Conservation (phyloP, 1,140 invertebrate species). For the Capitella teleta region DNA sequence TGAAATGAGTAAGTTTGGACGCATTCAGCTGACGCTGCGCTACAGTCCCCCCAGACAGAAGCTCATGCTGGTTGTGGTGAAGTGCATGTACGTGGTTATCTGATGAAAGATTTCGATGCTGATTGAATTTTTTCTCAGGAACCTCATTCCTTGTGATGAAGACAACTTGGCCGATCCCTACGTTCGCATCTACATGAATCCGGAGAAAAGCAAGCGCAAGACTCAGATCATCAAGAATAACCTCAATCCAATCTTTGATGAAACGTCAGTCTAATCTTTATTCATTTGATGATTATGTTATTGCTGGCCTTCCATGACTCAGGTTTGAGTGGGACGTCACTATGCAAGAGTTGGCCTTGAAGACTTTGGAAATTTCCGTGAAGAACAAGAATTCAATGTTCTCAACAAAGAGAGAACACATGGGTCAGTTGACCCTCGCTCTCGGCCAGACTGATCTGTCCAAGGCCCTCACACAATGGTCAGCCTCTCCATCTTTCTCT, state of each 20-base stretch:
- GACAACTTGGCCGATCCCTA: conserved; percentile 86
- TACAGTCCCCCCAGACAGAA: conserved; percentile 72
- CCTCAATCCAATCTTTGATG: conserved; percentile 81
- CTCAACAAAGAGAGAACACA: conserved; percentile 25
- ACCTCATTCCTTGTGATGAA: conserved; percentile 74
- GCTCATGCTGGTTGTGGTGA: conserved; percentile 71
- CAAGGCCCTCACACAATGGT: conserved; percentile 34
- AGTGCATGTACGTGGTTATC: conserved; percentile 62
- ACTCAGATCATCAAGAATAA: conserved; percentile 67
- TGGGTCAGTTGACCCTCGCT: conserved; percentile 27
- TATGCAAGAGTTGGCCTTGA: conserved; percentile 17
- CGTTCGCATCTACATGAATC: conserved; percentile 82
- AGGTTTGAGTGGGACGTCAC: conserved; percentile 35
- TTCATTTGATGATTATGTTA: background rate
- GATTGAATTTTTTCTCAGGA: conserved; percentile 42
- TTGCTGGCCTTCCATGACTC: conserved; percentile 10
- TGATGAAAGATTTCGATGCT: no score
- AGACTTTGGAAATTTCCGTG: conserved; percentile 27
- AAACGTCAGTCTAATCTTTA: conserved; percentile 49
- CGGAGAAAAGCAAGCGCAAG: conserved; percentile 73
- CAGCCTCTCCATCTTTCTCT: background rate
- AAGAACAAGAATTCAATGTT: conserved; percentile 33
- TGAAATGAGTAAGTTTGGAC: no score
- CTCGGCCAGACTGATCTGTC: conserved; percentile 23
- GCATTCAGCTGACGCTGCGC: conserved; percentile 72